Conservation (phyloP, 2,797 vertebrate genomes). For the Characodon lateralis region DNA sequence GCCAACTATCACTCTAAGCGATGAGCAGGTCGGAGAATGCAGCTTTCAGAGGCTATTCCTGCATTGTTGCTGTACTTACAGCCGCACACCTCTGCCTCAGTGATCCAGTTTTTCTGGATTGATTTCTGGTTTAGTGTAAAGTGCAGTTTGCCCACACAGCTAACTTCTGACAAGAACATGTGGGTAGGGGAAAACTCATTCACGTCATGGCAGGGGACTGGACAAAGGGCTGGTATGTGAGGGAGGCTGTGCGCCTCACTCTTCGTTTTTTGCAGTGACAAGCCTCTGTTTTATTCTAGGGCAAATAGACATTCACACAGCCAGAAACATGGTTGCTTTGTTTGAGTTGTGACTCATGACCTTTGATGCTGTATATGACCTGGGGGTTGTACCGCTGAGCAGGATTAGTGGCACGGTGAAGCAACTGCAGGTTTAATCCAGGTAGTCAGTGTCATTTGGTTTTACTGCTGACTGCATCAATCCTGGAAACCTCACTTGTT, state of each 20-base stretch:
- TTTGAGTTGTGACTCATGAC: conserved; percentile 54
- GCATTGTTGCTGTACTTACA: conserved; percentile 26
- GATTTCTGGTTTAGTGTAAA: conserved; percentile 24
- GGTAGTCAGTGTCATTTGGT: conserved; percentile 1
- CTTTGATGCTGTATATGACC: conserved; percentile 20
- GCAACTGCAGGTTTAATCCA: neutral
- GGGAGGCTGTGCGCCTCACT: neutral
- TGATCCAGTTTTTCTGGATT: conserved; percentile 18
- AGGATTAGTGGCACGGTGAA: conserved; percentile 7
- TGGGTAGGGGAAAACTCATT: conserved; percentile 9
- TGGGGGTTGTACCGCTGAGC: neutral
- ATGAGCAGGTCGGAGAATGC: conserved; percentile 52
- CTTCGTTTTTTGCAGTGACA: conserved; percentile 14
- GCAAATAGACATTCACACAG: conserved; percentile 37
- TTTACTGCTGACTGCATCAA: neutral
- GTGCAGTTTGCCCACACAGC: conserved; percentile 23
- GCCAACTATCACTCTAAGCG: conserved; percentile 52
- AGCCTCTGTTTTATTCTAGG: conserved; percentile 49
- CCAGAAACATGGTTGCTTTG: conserved; percentile 51
- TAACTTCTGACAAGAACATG: conserved; percentile 33
- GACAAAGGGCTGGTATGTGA: conserved; percentile 37
- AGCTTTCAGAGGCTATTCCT: conserved; percentile 42
- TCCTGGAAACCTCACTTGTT: neutral
- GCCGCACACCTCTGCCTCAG: conserved; percentile 8
- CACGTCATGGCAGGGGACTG: conserved; percentile 15